phyloP scores from a whole-genome alignment of 2,888 invertebrate genomes.

The Acleris cristana region DNA sequence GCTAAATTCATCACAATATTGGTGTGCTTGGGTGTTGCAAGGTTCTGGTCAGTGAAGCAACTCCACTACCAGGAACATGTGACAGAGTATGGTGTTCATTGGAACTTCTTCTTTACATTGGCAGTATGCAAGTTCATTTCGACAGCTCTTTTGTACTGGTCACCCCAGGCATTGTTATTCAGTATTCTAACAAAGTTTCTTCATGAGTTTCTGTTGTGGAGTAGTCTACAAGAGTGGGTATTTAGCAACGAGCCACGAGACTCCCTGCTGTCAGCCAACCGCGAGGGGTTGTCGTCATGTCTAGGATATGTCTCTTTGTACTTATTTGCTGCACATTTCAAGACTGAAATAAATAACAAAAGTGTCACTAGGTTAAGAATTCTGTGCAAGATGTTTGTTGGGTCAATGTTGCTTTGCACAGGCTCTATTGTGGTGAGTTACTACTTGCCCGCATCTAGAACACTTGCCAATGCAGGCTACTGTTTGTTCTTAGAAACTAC shows the following conservation, averaged over 20 bases:
- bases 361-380: constrained; percentile 50
- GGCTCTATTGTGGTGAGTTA: constrained; percentile 74
- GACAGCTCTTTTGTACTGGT: constrained; percentile 82
- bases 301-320: constrained; percentile 94
- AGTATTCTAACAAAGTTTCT: constrained; percentile 82
- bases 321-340: constrained; percentile 88
- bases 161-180: constrained; percentile 80
- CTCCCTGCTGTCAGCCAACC: constrained; percentile 90
- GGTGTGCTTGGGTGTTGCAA: constrained; percentile 84
- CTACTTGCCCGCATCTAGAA: constrained; percentile 87
- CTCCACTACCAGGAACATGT: constrained; percentile 94
- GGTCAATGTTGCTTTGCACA: constrained; percentile 64
- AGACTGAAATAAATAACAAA: constrained; percentile 75
- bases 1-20: constrained; percentile 62
- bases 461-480: constrained; percentile 93
- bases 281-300: constrained; percentile 94
- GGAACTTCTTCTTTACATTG: constrained; percentile 99
- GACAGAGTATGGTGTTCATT: constrained; percentile 97
- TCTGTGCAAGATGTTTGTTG: constrained; percentile 46
- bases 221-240: constrained; percentile 88
- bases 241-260: constrained; percentile 83
- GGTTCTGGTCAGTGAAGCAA: constrained; percentile 85
- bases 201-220: constrained; percentile 87
- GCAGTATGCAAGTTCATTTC: constrained; percentile 91
- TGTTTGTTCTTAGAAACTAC: constrained; percentile 89